A percentile compares a stretch with the other conserved stretches of the same genome.
These are phyloP conservation scores for Drosophila buzzatii DNA, from an alignment of 2,888 invertebrate species.

Conservation along the genomic window DNA sequence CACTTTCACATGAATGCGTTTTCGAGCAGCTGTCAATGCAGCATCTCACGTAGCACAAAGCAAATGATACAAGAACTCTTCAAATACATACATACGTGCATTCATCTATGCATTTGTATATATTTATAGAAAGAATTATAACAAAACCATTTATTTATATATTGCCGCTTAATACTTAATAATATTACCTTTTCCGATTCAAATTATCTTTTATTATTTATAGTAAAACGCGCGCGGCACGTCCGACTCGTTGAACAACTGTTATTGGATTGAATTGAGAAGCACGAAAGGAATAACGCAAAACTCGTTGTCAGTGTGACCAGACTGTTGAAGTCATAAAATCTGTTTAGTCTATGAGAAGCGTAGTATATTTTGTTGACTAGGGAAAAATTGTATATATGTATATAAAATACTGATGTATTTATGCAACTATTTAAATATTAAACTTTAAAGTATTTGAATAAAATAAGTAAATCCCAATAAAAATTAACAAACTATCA, in stretches of 20 bases:
- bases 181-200: constrained; percentile 40
- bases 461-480: neutral
- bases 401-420: neutral
- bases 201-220: constrained; percentile 8
- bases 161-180: constrained; percentile 8
- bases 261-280: constrained; percentile 27
- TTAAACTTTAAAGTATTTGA: no score
- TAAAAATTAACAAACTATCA: neutral
- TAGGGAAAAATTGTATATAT: neutral
- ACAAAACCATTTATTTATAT: constrained; percentile 27
- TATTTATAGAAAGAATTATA: neutral
- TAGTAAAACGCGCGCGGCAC: constrained; percentile 32
- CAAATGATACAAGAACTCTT: constrained; percentile 11
- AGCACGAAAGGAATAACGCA: neutral
- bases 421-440: neutral
- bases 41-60: constrained; percentile 34
- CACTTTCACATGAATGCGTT: constrained; percentile 38
- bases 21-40: constrained; percentile 47
- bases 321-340: neutral
- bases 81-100: constrained; percentile 3
- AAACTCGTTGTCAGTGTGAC: constrained; percentile 35
- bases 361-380: neutral
- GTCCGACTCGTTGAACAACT: constrained; percentile 22
- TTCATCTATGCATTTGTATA: neutral
- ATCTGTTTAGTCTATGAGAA: neutral